Percentiles rank a stretch among this genome's conserved stretches.
Evolutionary conservation across 2,888 invertebrate genomes (phyloP).

Genomic region (Bibio marci): DNA sequence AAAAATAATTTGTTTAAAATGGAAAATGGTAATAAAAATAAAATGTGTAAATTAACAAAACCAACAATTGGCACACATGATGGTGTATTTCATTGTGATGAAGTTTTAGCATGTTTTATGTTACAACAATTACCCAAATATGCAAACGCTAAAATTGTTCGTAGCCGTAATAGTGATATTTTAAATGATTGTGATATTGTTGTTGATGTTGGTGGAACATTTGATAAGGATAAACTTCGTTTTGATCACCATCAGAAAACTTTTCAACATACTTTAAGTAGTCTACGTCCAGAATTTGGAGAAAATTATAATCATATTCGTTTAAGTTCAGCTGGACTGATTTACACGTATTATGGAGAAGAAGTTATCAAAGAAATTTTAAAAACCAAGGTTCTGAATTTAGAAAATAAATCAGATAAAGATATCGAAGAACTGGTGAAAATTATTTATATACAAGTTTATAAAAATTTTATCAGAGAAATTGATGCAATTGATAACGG

Average conservation of each 20-base stretch:
- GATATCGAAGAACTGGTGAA: slow-evolving; percentile 32
- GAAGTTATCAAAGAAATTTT: slow-evolving; percentile 49
- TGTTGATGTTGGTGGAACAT: slow-evolving; percentile 84
- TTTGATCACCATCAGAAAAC: slow-evolving; percentile 92
- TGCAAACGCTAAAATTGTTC: slow-evolving; percentile 60
- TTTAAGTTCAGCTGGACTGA: slow-evolving; percentile 86
- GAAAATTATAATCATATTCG: slow-evolving; percentile 47
- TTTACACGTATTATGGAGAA: slow-evolving; percentile 81
- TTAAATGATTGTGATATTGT: slow-evolving; percentile 79
- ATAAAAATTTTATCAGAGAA: slow-evolving; percentile 77
- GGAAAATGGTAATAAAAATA: too few species aligned
- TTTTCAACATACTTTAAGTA: slow-evolving; percentile 49
- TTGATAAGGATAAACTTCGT: slow-evolving; percentile 52
- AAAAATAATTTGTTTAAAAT: too few species aligned
- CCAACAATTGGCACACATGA: slow-evolving; percentile 56
- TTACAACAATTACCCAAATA: slow-evolving; percentile 61
- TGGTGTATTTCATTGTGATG: slow-evolving; percentile 87
- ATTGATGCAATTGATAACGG: slow-evolving; percentile 97
- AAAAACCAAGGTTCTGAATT: slow-evolving; percentile 25
- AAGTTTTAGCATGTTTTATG: slow-evolving; percentile 87
- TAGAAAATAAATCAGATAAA: too few species aligned
- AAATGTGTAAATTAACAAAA: too few species aligned
- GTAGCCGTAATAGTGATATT: slow-evolving; percentile 40
- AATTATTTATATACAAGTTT: slow-evolving; percentile 51
- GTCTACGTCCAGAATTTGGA: slow-evolving; percentile 41